Evolutionary conservation across 1,140 invertebrate species (phyloP), one percentile per base, ranked within the genome.

Genomic region (Leptopilina boulardi): DNA sequence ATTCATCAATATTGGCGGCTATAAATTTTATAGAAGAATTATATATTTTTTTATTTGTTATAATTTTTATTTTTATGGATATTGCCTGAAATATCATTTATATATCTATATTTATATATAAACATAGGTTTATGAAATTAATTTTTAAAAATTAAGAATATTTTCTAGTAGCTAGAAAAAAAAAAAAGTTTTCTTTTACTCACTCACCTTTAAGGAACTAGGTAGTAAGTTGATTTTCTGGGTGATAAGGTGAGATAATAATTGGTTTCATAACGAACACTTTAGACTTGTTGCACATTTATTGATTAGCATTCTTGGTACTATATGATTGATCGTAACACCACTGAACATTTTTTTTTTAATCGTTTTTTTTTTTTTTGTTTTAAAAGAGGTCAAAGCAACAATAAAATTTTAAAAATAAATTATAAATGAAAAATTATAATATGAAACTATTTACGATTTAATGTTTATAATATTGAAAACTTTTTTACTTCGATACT

Each of bases 221-320:
- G 5, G 59, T 30, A 5, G 23, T 34, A 30, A 66, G 59, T 66
- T 66, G 8, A 42, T 71, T 71, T 42, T 71, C 19, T 71, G 4
- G 0, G 19, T 19, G 21, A 71, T 42, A 42, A 66, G 26, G 59
- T 66, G 26, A 66, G 47, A 8, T 51, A 66, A 66, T 30, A 30
- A 66, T 34, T 66, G 59, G 59, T 66, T 30, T 66, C 59, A 66
- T 66, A 66, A 66, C 56, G 15, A 26, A 23, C 56, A 66, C 56
- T 30, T 34, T 23, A 11, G 56, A 66, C 59, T 66, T 66, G 59
- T 66, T 66, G 59, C 26, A 66, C 26, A 66, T 26, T n/a, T 66
- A 66, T 66, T 23, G 59, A 66, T 66, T 30, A 30, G 59, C 13
- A n/a, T 66, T 66, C 59, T 66, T 30, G 13, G 59, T 30, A 66